Evolutionary conservation across 1,140 invertebrate species (phyloP), one percentile per base, ranked within the genome.

Genomic region (Spodoptera frugiperda): DNA sequence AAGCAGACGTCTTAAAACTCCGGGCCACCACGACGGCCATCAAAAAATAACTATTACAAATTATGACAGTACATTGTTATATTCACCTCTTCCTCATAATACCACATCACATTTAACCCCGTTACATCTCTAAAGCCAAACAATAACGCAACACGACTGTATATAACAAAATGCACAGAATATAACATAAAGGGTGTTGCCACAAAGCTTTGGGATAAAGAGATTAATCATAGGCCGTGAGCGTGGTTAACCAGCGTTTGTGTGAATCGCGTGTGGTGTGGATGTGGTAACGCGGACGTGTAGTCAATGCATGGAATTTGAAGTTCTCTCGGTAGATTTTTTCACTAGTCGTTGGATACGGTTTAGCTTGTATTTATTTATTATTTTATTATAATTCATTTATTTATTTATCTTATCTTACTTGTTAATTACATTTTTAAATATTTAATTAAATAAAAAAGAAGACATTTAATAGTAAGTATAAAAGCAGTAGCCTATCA

Each of bases 201-300:
- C 55, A 21, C 55, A 73, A 61, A 57, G 71, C 39, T 61, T 61
- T 33, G 54, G 54, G 39, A 73, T 73, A 73, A 73, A 73, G 71
- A 73, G 71, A 73, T 73, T 73, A 59, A 73, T 73, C 71, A 73
- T 73, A 59, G 71, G 44, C 71, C 71, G 55, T 73, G 54, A 73
- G n/a, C 54, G 71, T 30, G 71, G 71, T 73, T 73, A 73, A 73
- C 71, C 71, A 39, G 21, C 44, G 70, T 72, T 73, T 59, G 54
- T 59, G 54, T 39, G 71, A 57, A 61, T 73, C 21, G 71, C 55
- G 71, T 12, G 65, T 15, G 48, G 44, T 19, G 21, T 17, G 17
- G 53, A 10, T 25, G 57, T 61, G 33, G 57, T 39, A 11, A n/a
- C 12, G 10, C n/a, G n/a, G 33, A 61, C 57, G 39, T 9, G 57